Percentiles rank a stretch among this genome's conserved stretches.
phyloP scores from a whole-genome alignment of 2,888 invertebrate genomes.

The Coenonympha arcania region DNA sequence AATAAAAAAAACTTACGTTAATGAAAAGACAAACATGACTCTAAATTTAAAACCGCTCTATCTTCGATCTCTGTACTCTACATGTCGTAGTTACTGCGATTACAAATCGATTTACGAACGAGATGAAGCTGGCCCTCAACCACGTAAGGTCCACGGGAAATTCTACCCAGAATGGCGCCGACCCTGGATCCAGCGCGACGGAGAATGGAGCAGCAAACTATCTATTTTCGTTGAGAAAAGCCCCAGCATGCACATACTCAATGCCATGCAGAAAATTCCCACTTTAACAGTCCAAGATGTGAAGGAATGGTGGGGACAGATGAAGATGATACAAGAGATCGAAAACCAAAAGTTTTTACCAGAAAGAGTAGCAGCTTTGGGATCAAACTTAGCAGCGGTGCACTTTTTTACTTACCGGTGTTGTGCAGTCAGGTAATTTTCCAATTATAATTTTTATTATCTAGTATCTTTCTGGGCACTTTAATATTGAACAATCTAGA shows the following conservation, averaged over 20 bases:
- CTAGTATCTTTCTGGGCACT: too few species aligned
- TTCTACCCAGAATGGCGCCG: conserved; percentile 76
- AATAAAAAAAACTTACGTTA: background rate
- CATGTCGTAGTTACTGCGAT: conserved; percentile 48
- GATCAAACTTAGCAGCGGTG: conserved; percentile 87
- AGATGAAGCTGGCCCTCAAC: conserved; percentile 51
- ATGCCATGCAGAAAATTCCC: conserved; percentile 68
- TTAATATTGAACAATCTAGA: too few species aligned
- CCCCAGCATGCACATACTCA: conserved; percentile 53
- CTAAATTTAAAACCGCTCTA: conserved; percentile 36
- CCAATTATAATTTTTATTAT: background rate
- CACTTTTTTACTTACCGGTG: conserved; percentile 86
- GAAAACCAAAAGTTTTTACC: conserved; percentile 75
- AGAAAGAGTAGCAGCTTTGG: conserved; percentile 77
- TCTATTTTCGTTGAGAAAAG: conserved; percentile 68
- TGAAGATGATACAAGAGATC: conserved; percentile 65
- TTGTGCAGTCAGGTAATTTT: conserved; percentile 79
- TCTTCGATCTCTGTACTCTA: conserved; percentile 25
- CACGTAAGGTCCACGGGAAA: conserved; percentile 52
- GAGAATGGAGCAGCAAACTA: conserved; percentile 74
- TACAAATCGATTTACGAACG: conserved; percentile 55
- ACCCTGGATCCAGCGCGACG: conserved; percentile 73
- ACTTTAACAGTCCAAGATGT: conserved; percentile 66
- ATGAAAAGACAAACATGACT: conserved; percentile 44
- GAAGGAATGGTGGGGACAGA: conserved; percentile 73